Percentiles rank a stretch among this genome's conserved stretches.
phyloP scores from a whole-genome alignment of 2,888 invertebrate species.

The Troglohyphantes excavatus region DNA sequence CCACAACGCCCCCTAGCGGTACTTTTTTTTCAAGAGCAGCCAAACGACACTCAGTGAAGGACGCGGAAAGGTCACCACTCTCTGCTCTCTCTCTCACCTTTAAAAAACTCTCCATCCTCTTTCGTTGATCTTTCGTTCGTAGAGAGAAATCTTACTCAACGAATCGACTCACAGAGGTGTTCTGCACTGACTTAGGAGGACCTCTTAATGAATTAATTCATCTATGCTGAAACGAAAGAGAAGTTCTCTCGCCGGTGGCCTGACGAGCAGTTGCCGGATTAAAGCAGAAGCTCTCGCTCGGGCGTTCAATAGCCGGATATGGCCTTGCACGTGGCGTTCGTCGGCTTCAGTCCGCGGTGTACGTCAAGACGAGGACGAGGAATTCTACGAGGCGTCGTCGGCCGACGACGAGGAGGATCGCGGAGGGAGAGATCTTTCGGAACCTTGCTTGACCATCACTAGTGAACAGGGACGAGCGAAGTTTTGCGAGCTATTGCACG shows the following conservation, averaged over 20 bases:
- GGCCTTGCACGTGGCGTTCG: conserved; percentile 83
- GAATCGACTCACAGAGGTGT: background rate
- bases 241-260: conserved; percentile 5
- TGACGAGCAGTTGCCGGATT: conserved; percentile 87
- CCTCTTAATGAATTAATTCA: background rate
- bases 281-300: conserved; percentile 91
- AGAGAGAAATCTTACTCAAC: no score
- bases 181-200: background rate
- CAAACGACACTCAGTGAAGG: conserved; percentile 50
- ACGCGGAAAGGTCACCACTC: conserved; percentile 63
- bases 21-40: conserved; percentile 66
- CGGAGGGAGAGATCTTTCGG: no score
- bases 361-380: conserved; percentile 59
- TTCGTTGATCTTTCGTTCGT: background rate
- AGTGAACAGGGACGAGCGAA: conserved; percentile 59
- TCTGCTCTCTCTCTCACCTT: background rate
- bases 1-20: conserved; percentile 51
- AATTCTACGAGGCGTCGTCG: conserved; percentile 69
- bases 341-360: background rate
- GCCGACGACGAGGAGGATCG: conserved; percentile 29
- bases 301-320: conserved; percentile 88
- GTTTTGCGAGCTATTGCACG: conserved; percentile 43
- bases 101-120: background rate
- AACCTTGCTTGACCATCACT: conserved; percentile 36
- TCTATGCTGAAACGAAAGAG: conserved; percentile 55